Percentiles rank a stretch among this genome's conserved stretches.
Evolutionary conservation across 2,797 vertebrate genomes (phyloP).

Genomic region (Cyprinodon diabolis): DNA sequence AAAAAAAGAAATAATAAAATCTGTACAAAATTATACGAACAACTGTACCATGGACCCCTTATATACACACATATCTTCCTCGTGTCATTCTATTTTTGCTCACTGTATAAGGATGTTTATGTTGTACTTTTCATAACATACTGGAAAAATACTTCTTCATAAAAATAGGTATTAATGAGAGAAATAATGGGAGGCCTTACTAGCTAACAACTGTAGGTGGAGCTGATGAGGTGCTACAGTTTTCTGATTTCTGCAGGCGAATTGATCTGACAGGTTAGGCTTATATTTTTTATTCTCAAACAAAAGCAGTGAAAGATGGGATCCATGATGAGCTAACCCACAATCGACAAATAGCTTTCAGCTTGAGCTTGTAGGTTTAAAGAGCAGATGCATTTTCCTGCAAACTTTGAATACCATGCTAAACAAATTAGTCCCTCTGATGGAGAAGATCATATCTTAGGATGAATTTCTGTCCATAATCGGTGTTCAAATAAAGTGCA

Average conservation of each 20-base stretch:
- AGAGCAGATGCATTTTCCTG: too few relatives aligned
- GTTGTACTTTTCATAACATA: slow-evolving; percentile 71
- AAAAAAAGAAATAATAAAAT: slow-evolving; percentile 17
- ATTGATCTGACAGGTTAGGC: slow-evolving; percentile 14
- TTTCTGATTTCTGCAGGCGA: slow-evolving; percentile 21
- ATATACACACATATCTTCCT: slow-evolving; percentile 35
- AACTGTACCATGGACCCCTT: slow-evolving; percentile 59
- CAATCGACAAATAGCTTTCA: not conserved
- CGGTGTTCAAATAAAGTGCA: not conserved
- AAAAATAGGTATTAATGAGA: slow-evolving; percentile 77
- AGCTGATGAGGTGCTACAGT: slow-evolving; percentile 49
- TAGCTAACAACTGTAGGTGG: slow-evolving; percentile 37
- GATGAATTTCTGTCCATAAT: not conserved
- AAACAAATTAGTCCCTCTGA: not conserved
- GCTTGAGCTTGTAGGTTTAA: not conserved
- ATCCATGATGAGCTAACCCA: not conserved
- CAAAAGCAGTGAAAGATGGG: not conserved
- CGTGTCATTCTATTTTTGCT: slow-evolving; percentile 53
- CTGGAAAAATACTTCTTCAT: slow-evolving; percentile 82
- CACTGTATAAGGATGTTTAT: slow-evolving; percentile 59
- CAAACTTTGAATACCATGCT: not conserved
- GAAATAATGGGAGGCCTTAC: slow-evolving; percentile 42
- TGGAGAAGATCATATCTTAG: not conserved
- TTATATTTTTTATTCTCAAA: slow-evolving; percentile 6
- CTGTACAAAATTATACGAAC: slow-evolving; percentile 63